phyloP scores from a whole-genome alignment of 2,888 invertebrate species.

The Drosophila engyochracea region DNA sequence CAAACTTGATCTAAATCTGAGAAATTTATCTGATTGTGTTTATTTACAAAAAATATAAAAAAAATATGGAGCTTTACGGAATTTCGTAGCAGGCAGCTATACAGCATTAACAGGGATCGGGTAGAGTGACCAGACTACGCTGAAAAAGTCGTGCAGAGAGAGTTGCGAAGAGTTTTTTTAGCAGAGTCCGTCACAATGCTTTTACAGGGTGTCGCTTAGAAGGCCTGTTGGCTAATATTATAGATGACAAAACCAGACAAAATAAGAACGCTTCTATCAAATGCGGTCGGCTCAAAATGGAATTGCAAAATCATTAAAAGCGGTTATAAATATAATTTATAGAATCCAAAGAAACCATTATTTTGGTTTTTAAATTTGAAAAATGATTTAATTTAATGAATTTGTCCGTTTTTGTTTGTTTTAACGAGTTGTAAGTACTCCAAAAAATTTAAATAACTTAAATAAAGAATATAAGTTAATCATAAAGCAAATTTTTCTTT shows the following conservation, averaged over 20 bases:
- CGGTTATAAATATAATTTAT: neutral
- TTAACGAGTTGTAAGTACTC: neutral
- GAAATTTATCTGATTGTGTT: neutral
- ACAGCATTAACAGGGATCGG: neutral
- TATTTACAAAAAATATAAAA: too few relatives aligned
- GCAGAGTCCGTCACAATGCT: neutral
- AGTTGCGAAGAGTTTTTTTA: neutral
- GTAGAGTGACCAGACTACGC: neutral
- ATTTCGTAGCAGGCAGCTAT: neutral
- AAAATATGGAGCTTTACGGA: neutral
- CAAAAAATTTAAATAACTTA: too few relatives aligned
- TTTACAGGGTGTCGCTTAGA: neutral
- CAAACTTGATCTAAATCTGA: neutral
- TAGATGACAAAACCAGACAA: neutral
- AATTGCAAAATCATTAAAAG: neutral
- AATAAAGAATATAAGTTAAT: neutral
- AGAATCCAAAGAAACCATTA: neutral
- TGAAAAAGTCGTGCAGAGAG: neutral
- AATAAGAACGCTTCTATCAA: neutral
- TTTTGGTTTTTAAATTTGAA: neutral
- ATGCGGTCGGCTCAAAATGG: neutral
- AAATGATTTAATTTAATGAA: rapidly evolving
- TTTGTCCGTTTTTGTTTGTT: too few relatives aligned
- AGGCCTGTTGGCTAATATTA: neutral
- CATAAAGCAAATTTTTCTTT: neutral